phyloP scores from a whole-genome alignment of 2,113 vertebrate genomes.

The Castor canadensis region DNA sequence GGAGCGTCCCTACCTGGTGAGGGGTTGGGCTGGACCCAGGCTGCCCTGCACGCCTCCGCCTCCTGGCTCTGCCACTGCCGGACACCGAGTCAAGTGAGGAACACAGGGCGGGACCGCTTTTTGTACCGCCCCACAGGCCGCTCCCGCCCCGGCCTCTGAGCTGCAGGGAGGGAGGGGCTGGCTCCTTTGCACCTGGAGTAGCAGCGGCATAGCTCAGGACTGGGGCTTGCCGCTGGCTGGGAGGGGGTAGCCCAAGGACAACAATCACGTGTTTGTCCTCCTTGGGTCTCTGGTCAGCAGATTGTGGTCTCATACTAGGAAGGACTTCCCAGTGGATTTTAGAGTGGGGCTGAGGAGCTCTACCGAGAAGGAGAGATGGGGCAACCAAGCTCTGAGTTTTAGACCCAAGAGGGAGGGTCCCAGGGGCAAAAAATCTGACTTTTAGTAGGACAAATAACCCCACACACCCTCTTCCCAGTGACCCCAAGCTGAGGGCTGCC shows the following conservation, averaged over 20 bases:
- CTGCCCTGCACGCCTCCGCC: slow-evolving; percentile 58
- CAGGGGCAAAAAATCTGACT: not conserved
- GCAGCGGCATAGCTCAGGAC: accelerated
- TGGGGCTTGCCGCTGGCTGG: not conserved
- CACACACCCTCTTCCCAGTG: not conserved
- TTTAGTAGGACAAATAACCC: not conserved
- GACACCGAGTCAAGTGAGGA: slow-evolving; percentile 56
- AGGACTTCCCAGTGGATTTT: slow-evolving; percentile 11
- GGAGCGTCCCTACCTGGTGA: slow-evolving; percentile 70
- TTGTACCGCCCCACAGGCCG: slow-evolving; percentile 51
- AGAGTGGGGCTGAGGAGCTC: not conserved
- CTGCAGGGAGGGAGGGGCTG: not conserved
- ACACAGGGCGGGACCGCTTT: slow-evolving; percentile 61
- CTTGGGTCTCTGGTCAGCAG: not conserved
- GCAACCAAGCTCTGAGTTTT: not conserved
- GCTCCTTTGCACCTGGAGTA: slow-evolving; percentile 12
- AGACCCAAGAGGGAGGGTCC: not conserved
- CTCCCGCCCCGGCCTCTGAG: not conserved
- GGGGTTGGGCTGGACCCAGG: slow-evolving; percentile 63
- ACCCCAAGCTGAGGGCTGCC: not conserved
- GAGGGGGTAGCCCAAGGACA: not conserved
- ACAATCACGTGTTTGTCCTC: accelerated
- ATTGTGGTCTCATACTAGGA: not conserved
- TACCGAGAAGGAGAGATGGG: not conserved
- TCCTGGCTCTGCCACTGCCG: not conserved